Base-by-base conservation (phyloP, 2,797 vertebrate species). In the Bryconaethiops microstoma region DNA sequence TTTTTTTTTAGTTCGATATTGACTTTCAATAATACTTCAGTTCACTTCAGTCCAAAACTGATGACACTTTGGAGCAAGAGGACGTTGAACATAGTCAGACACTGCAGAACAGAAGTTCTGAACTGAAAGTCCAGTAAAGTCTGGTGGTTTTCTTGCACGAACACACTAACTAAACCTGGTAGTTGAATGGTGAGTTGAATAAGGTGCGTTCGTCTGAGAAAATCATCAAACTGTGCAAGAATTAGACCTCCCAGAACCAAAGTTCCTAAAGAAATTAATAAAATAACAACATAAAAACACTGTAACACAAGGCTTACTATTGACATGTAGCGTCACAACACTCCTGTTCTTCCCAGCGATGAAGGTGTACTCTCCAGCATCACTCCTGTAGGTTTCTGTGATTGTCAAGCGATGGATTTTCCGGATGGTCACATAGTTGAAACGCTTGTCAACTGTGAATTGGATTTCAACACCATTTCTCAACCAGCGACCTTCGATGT, bases 391-490 rank as follows among this genome's bases (percentile, higher is more conserved):
- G 16, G 95, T 95, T 90, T 96, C 94, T 70, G 92, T 93, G 88
- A 96, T 96, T 80, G 87, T 94, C 93, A 96, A 92, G 19, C 94
- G 91, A 88, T 96, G 96, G 45, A 95, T 88, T 88, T 94, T 95
- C 78, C 95, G 92, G 87, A 96, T 95, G 52, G 93, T 88, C 45
- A 91, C 89, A 74, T 96, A 96, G 45, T 89, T 91, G 82, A 95
- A 94, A 86, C 95, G 90, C 85, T 96, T 94, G 87, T 96, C 94
- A 77, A 93, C 81, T 0, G 95, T 92, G 87, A 96, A 95, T 75
- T 96, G 94, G 81, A 96, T 96, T 87, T 96, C 95, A 74, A 95
- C 94, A 78, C 95, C 96, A 0, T 96, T 95, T 86, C 95, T 96
- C 54, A 95, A 92, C 96, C 96, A 96, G 55, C 89, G 95, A 75